Percentiles rank a stretch among this genome's conserved stretches.
These are phyloP conservation scores for Polypterus senegalus DNA, from an alignment of 2,113 vertebrate genomes.

Conservation along the genomic window DNA sequence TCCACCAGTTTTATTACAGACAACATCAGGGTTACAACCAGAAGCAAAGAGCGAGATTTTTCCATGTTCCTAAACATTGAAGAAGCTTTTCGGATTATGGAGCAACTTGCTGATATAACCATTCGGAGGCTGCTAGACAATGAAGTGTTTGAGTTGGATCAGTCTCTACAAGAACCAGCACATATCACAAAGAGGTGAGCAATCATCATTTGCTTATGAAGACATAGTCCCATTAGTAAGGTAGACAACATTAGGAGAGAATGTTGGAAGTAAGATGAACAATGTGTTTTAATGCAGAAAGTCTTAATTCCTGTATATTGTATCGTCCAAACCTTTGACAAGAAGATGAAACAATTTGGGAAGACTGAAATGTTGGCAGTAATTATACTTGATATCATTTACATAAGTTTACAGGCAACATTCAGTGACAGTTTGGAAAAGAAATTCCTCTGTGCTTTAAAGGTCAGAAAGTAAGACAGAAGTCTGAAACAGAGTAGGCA, in stretches of 20 bases:
- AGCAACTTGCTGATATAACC: conserved; percentile 82
- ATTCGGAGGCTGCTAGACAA: conserved; percentile 84
- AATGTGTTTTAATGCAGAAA: too few species aligned
- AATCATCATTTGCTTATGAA: not conserved
- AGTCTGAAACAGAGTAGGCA: too few species aligned
- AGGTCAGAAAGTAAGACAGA: too few species aligned
- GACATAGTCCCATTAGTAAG: not conserved
- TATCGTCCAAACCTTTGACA: too few species aligned
- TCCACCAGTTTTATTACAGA: conserved; percentile 75
- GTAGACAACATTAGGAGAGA: not conserved
- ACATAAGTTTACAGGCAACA: too few species aligned
- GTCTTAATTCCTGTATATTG: too few species aligned
- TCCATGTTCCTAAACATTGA: conserved; percentile 85
- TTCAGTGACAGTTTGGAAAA: too few species aligned
- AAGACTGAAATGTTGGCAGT: too few species aligned
- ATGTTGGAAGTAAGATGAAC: too few species aligned
- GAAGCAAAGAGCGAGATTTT: conserved; percentile 75
- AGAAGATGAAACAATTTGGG: too few species aligned
- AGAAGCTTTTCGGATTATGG: conserved; percentile 73
- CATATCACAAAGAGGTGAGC: conserved; percentile 80
- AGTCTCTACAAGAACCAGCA: conserved; percentile 67
- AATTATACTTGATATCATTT: too few species aligned
- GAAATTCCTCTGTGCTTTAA: too few species aligned
- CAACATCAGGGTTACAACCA: conserved; percentile 65
- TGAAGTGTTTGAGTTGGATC: conserved; percentile 75